Evolutionary conservation across 2,797 vertebrate genomes (phyloP), one percentile per base, ranked within the genome.

Genomic region (Sebastes alutus): DNA sequence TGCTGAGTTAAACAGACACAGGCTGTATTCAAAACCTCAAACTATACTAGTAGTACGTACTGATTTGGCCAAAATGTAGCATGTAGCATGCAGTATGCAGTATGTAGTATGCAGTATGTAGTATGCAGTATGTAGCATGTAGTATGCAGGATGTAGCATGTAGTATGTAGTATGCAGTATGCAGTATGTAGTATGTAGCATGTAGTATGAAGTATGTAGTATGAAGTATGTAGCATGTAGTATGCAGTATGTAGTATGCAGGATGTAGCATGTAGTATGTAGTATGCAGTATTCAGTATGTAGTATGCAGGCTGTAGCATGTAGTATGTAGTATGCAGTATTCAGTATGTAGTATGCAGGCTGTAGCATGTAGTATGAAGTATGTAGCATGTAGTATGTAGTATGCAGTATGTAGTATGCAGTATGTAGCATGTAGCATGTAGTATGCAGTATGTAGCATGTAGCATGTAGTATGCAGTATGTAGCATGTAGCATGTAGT

Each of bases 151-250:
- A 27, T 27, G 25, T 4, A 29, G 27, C 0, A 29, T 29, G 29
- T 0, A 29, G 29, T 0, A 29, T 29, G 29, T 0, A 29, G 29
- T 0, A 29, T 29, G 6, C 0, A 7, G 29, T 7, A 29, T 29
- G 29, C 1, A 29, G 29, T 0, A 29, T 29, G 29, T 2, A 29
- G 6, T 2, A 29, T 29, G 29, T 0, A 0, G 29, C 1, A 30
- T 30, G 29, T 1, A 29, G 25, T 1, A 27, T 27, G 25, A 1
- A 27, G 29, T 0, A 29, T 29, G 29, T 0, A 0, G 29, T 2
- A 29, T 29, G 29, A 1, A 29, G 29, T 0, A 29, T 29, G 29
- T 0, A 29, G 29, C 6, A 29, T 29, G 29, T 2, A 3, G 4
- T 27, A 27, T 27, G 25, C 0, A 6, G 29, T 0, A 29, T 29